Conservation (phyloP, 2,888 invertebrate species). For the Muschampia plurimacula region DNA sequence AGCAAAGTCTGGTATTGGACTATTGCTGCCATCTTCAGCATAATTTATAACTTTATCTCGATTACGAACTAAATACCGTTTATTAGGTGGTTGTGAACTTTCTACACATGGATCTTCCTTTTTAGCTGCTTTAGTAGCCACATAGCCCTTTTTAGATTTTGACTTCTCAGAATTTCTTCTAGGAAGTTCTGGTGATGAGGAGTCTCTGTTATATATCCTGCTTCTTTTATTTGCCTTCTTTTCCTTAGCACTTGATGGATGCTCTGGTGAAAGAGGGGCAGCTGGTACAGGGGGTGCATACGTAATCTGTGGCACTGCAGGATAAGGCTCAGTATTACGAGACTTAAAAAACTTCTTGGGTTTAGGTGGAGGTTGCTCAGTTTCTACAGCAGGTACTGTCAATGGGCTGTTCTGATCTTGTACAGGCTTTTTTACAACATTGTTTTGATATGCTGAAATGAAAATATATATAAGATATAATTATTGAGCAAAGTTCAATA, state of each 20-base stretch:
- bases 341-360: constrained; percentile 97
- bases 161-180: constrained; percentile 75
- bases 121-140: constrained; percentile 76
- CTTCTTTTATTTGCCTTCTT: constrained; percentile 71
- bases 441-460: constrained; percentile 77
- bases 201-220: constrained; percentile 74
- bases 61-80: constrained; percentile 82
- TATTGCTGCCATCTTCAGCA: constrained; percentile 86
- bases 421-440: constrained; percentile 75
- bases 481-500: not conserved
- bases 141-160: constrained; percentile 70
- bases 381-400: constrained; percentile 82
- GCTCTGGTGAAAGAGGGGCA: constrained; percentile 78
- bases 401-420: constrained; percentile 85
- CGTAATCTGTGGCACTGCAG: constrained; percentile 81
- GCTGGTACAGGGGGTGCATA: constrained; percentile 80
- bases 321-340: constrained; percentile 88
- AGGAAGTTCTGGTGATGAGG: constrained; percentile 80
- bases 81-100: constrained; percentile 79
- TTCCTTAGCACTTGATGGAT: constrained; percentile 72
- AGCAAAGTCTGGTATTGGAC: constrained; percentile 79
- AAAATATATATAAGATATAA: not conserved
- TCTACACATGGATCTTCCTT: constrained; percentile 73
- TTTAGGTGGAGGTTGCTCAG: constrained; percentile 87
- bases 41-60: constrained; percentile 87